Base-by-base conservation (phyloP, 2,888 invertebrate genomes). In the Drosophila ezoana region DNA sequence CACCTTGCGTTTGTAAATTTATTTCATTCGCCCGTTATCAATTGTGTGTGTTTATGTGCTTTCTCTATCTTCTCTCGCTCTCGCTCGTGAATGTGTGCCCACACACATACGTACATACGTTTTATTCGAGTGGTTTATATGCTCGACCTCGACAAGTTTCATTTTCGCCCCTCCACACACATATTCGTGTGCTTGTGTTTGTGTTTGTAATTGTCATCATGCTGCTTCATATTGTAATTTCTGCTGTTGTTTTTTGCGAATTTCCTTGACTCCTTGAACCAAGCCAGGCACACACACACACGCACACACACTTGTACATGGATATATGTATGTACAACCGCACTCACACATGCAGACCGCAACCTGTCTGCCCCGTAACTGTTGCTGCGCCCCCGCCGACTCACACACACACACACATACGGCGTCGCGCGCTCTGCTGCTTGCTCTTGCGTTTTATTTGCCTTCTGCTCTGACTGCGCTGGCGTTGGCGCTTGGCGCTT, bases 141-240 rank as follows among this genome's bases (percentile, higher is more conserved):
- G 69, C 52, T 69, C 80, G 88, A 86, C 88, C 85, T 86, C 88
- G 85, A 79, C 81, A 66, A 70, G 68, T 72, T 80, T 87, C 74
- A 70, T 76, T 72, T 76, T 71, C 62, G 65, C 76, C 60, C 57
- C 64, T 38, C 60, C 33, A 52, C 52, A 72, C 53, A 38, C 23
- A 33, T 32, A 38, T 13, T 18, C 9, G 14, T 49, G 23, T 38
- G 43, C 40, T 23, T 62, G 32, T 61, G 43, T 54, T 40, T 69
- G 23, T 72, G 67, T 67, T 43, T 72, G 68, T 71, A 76, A 79
- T 76, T 79, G 73, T 81, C 79, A 73, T 69, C 81, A 43, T 49
- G 61, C 65, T 68, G 56, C 68, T 71, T 74, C 62, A 74, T 61
- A 72, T 78, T 69, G 71, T 65, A 73, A 59, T 74, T 77, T 65